Base-by-base conservation (phyloP, 2,888 invertebrate genomes). In the Megalurothrips usitatus region DNA sequence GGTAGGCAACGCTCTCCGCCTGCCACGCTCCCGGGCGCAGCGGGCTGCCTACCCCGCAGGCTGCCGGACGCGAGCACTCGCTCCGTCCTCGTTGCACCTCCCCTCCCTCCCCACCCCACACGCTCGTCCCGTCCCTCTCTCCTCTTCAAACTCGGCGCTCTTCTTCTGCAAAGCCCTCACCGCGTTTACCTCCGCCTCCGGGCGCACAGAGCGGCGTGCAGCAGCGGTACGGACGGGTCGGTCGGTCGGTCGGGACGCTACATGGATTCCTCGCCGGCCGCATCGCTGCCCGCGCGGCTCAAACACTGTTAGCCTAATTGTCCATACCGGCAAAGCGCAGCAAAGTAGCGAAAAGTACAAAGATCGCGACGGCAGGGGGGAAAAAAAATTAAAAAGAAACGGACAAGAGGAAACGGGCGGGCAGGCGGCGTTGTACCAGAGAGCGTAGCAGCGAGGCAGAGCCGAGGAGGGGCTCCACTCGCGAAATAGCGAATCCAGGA, bases 261-360 rank as follows among this genome's bases (percentile, higher is more conserved):
- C 58, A 58, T n/a, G 58, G 58, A 58, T 58, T 58, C 58, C 58
- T 58, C 19, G 58, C 58, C 14, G n/a, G 58, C 58, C 14, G n/a
- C 6, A 58, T 19, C 19, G 58, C 58, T 17, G 49, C 9, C 49
- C 49, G 49, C 52, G 52, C 52, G 52, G 58, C 58, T 58, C 58
- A 58, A 58, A 58, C 34, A 58, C 58, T 58, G 58, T 58, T 58
- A 58, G 58, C 6, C 58, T 58, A 58, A 58, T 58, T 58, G 58
- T 58, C 19, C 58, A 14, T 6, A 19, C 19, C 58, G 10, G 58
- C 58, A 17, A n/a, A 43, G 58, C 58, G 11, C 58, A n/a, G 12
- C 58, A 43, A 43, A 43, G 34, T n/a, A 58, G 58, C 58, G 58
- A 58, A 58, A 58, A 17, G 52, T 2, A 58, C 0, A n/a, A 43